Evolutionary conservation across 2,113 vertebrate species (phyloP), one percentile per base, ranked within the genome.

Genomic region (Chamaea fasciata): DNA sequence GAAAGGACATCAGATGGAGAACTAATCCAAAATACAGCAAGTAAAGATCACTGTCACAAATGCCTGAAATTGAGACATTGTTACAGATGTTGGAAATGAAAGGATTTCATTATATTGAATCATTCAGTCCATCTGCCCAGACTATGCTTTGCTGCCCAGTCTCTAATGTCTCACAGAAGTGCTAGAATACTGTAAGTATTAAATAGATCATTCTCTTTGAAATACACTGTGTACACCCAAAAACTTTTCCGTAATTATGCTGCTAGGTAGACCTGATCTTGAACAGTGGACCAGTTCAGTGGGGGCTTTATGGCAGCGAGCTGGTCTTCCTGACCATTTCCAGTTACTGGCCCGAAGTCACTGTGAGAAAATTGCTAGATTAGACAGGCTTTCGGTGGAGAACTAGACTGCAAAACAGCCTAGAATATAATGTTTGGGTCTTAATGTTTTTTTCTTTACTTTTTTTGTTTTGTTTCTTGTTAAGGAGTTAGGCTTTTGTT

Each of bases 1-100:
- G 93, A 94, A 93, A 86, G 60, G 63, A 77, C 90, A 94, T 85
- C 71, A 52, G 46, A 88, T 80, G 75, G 75, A 86, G 28, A 0
- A 74, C 55, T 90, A 91, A 91, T 90, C 85, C 76, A 86, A 92
- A 92, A 86, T 90, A 88, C 41, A 78, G 52, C 84, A 93, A 74
- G 68, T 70, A 74, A 83, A 91, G 59, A 90, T 83, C 44, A 50
- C 86, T 94, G 91, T 80, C 95, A 91, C 53, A 87, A 79, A 73
- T 30, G 46, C 74, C 87, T 96, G 76, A 81, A 94, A 83, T 42
- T 24, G 50, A 94, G 82, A 83, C 37, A 46, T 55, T 78, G 64
- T 76, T 95, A 57, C 42, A 91, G 84, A 85, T 80, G 70, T 47
- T 83, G 82, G 78, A 77, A 90, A 83, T 59, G 15, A 84, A 95